Conservation (phyloP, 2,113 vertebrate genomes). For the Leucopsar rothschildi region DNA sequence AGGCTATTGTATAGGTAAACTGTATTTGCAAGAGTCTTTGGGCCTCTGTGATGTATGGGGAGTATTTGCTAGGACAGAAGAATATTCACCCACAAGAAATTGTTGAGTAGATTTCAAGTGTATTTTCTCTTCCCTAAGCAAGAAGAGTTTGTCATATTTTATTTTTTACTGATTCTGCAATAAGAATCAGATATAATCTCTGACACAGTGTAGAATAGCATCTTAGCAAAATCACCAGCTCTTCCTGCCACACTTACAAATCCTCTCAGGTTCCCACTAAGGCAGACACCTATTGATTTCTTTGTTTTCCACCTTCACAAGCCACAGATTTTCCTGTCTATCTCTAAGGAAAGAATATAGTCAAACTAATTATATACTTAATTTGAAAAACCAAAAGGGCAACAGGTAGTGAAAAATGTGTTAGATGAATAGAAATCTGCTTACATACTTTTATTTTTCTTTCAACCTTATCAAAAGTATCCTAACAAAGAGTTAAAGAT, state of each 20-base stretch:
- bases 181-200: background rate
- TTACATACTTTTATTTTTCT: background rate
- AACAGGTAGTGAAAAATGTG: constrained; percentile 41
- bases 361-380: constrained; percentile 67
- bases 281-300: constrained; percentile 68
- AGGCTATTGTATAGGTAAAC: background rate
- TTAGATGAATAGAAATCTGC: background rate
- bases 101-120: background rate
- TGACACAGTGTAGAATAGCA: background rate
- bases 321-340: constrained; percentile 63
- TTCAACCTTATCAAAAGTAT: background rate
- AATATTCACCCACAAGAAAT: background rate
- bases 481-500: background rate
- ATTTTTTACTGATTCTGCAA: background rate
- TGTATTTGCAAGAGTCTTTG: background rate
- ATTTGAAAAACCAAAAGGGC: constrained; percentile 65
- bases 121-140: background rate
- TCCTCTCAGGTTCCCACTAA: constrained; percentile 18
- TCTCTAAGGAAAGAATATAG: constrained; percentile 23
- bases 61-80: background rate
- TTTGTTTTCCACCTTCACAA: constrained; percentile 65
- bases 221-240: constrained; percentile 18
- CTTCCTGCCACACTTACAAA: constrained; percentile 26
- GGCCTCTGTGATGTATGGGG: background rate
- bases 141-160: background rate